Base-by-base conservation (phyloP, 2,888 invertebrate species). In the Napeogenes inachia region DNA sequence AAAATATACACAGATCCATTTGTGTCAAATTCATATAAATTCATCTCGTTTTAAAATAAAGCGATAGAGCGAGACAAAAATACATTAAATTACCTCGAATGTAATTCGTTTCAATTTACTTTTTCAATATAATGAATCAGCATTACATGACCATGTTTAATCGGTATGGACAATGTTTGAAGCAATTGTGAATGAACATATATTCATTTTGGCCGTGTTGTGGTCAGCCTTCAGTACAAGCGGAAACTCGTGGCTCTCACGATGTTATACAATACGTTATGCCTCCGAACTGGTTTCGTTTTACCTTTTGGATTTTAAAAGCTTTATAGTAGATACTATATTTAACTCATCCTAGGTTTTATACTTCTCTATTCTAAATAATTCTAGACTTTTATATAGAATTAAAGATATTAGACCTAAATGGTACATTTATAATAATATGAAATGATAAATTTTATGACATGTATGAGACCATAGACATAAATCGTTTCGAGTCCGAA, bases 181-280 rank as follows among this genome's bases (percentile, higher is more conserved):
- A 63, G 30, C 50, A 65, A 56, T 55, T 59, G 47, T 45, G 55
- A 62, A 21, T 57, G 32, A 61, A 57, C 46, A 60, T 42, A 61
- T 60, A 61, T 65, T 65, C 61, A 58, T 59, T 61, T 65, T 42
- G 67, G 63, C 62, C 60, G 60, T 64, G 57, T 68, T 72, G 72
- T 67, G 71, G 71, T 69, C 71, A 72, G 68, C 73, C 73, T 73
- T 71, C 70, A 67, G 70, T 67, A 67, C 67, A 67, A 70, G 69
- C 69, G 71, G 68, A 69, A 71, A 72, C 68, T 62, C 70, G 61
- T 59, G 67, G 67, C 70, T 73, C 74, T 70, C 75, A 73, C 75
- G 73, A 56, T 70, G 72, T 73, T 73, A 73, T 74, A 72, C 74
- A 74, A 75, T 71, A 71, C 74, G 70, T 73, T 68, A 72, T 67